Evolutionary conservation across 2,113 vertebrate species (phyloP).

Genomic region (Piaya cayana): DNA sequence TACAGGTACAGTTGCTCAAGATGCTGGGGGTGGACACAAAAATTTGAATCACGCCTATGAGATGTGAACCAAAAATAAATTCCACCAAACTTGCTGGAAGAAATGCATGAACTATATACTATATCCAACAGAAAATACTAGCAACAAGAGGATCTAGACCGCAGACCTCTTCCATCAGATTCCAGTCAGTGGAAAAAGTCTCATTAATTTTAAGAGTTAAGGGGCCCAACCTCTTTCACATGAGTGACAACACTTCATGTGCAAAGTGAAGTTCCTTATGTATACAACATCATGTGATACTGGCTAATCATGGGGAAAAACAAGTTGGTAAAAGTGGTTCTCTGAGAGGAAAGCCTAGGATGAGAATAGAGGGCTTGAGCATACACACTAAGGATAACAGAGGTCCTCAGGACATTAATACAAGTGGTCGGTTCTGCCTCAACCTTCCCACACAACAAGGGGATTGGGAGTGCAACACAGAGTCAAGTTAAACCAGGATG

Average conservation of each 20-base stretch:
- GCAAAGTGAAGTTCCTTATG: neutral
- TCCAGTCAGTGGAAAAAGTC: neutral
- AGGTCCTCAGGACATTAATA: neutral
- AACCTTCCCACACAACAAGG: neutral
- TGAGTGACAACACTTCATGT: neutral
- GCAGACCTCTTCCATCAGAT: neutral
- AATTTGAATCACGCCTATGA: neutral
- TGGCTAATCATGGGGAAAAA: neutral
- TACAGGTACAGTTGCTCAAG: neutral
- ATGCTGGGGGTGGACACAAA: neutral
- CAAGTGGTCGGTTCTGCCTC: neutral
- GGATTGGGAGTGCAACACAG: neutral
- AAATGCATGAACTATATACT: neutral
- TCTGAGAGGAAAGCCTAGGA: neutral
- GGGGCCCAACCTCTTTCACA: neutral
- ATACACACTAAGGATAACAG: neutral
- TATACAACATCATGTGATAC: neutral
- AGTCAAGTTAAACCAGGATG: neutral
- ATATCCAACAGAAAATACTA: neutral
- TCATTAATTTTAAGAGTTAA: neutral
- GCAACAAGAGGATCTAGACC: neutral
- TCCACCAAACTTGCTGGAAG: neutral
- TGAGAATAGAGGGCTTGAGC: neutral
- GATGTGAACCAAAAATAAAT: neutral
- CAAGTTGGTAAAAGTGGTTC: neutral